These are phyloP conservation scores for Rhineura floridana DNA, from an alignment of 2,113 vertebrate species.

Conservation along the genomic window DNA sequence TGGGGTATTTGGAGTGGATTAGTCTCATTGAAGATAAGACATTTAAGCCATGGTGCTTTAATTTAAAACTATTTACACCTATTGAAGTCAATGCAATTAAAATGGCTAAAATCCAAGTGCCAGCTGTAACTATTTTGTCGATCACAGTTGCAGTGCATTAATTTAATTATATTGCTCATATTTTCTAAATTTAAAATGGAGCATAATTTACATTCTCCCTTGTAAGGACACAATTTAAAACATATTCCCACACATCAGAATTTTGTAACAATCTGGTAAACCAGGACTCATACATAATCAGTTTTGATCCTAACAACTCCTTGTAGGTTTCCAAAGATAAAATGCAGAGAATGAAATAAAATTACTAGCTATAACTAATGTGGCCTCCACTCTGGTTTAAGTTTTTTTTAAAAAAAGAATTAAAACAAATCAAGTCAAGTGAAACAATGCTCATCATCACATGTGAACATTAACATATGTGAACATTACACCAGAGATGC, in stretches of 20 bases:
- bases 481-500: not conserved
- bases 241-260: not conserved
- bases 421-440: slow-evolving; percentile 28
- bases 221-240: not conserved
- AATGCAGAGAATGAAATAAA: slow-evolving; percentile 20
- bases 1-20: not conserved
- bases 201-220: not conserved
- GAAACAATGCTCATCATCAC: not conserved
- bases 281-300: slow-evolving; percentile 54
- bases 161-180: slow-evolving; percentile 9
- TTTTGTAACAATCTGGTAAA: slow-evolving; percentile 32
- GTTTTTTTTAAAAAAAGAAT: no score
- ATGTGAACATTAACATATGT: not conserved
- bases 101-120: slow-evolving; percentile 6
- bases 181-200: slow-evolving; percentile 11
- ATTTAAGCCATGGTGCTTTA: not conserved
- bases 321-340: slow-evolving; percentile 17
- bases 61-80: slow-evolving; percentile 13
- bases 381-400: slow-evolving; percentile 25
- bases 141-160: not conserved
- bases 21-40: not conserved
- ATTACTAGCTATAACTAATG: slow-evolving; percentile 55
- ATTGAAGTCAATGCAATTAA: slow-evolving; percentile 13
- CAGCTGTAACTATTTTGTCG: slow-evolving; percentile 10
- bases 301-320: slow-evolving; percentile 33